Base-by-base conservation (phyloP, 2,113 vertebrate species). In the Chelonoidis abingdonii region DNA sequence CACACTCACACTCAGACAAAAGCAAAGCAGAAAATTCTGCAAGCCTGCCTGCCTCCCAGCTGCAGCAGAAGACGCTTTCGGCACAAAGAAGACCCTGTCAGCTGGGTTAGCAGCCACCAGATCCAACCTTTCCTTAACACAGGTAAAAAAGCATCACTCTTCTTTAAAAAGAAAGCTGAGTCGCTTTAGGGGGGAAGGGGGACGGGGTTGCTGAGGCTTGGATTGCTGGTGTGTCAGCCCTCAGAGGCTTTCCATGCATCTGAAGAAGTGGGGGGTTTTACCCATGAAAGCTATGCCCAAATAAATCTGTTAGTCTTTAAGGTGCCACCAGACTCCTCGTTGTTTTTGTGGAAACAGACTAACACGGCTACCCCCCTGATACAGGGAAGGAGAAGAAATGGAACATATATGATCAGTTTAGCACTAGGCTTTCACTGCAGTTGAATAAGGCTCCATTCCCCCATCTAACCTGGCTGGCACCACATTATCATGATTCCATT, bases 11-110 rank as follows among this genome's bases (percentile, higher is more conserved):
- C 53, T 8, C 97, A 87, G 96, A 95, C 95, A 83, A 94, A 97
- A 98, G 98, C 97, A 6, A 84, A 93, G 83, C 96, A 29, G 92
- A 38, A 72, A 6, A 49, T 82, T 47, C 86, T 78, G 53, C 62
- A 25, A 9, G 50, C 54, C 81, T 54, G 62, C 53, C 65, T 83
- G 75, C 41, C 35, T 10, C 52, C 21, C 90, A 4, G 81, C 95
- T 44, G 80, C 76, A 4, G 76, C 57, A 3, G 79, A 27, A 41
- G 29, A 14, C 21, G 78, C 83, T 88, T 91, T 44, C 92, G 3
- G 87, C 87, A 95, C 97, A 69, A 97, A 97, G 96, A 88, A 22
- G 72, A 54, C 50, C 27, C 69, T 72, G 62, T 54, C 69, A 41
- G 0, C 69, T 92, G 24, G 1, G 10, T 27, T 1, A 92, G 78